These are phyloP conservation scores for Herpailurus yagouaroundi DNA, from an alignment of 2,113 vertebrate genomes.

Conservation along the genomic window DNA sequence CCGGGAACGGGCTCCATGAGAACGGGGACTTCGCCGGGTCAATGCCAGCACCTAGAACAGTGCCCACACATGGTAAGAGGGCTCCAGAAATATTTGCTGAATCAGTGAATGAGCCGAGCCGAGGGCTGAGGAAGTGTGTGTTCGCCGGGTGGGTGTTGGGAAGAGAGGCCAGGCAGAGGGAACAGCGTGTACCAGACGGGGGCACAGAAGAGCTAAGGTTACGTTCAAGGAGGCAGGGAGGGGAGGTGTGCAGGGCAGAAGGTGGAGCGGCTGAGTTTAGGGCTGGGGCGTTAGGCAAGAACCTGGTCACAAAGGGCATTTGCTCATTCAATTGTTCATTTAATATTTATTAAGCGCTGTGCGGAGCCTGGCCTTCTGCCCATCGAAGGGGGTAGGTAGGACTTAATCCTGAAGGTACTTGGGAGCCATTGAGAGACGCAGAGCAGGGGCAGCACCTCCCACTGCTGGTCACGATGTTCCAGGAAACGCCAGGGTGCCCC, in stretches of 20 bases:
- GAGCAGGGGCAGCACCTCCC: background rate
- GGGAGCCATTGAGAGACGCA: background rate
- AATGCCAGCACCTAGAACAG: no score
- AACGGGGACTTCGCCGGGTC: background rate
- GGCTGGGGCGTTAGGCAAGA: background rate
- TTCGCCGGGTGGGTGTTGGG: background rate
- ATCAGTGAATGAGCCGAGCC: background rate
- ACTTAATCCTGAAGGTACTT: background rate
- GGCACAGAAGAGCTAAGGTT: fast-evolving
- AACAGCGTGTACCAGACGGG: fast-evolving
- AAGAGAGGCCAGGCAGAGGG: background rate
- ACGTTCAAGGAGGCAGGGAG: fast-evolving
- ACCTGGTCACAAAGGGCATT: background rate
- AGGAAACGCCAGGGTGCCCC: background rate
- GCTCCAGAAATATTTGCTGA: background rate
- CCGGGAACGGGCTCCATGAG: background rate
- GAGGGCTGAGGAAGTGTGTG: background rate
- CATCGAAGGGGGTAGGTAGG: background rate
- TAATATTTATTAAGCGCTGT: no score
- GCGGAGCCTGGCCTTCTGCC: background rate
- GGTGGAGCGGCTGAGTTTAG: fast-evolving
- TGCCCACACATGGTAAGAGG: background rate
- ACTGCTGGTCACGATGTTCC: background rate
- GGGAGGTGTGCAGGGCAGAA: fast-evolving
- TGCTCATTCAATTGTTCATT: background rate